Evolutionary conservation across 2,797 vertebrate genomes (phyloP), one percentile per base, ranked within the genome.

Genomic region (Anolis apletophallus): DNA sequence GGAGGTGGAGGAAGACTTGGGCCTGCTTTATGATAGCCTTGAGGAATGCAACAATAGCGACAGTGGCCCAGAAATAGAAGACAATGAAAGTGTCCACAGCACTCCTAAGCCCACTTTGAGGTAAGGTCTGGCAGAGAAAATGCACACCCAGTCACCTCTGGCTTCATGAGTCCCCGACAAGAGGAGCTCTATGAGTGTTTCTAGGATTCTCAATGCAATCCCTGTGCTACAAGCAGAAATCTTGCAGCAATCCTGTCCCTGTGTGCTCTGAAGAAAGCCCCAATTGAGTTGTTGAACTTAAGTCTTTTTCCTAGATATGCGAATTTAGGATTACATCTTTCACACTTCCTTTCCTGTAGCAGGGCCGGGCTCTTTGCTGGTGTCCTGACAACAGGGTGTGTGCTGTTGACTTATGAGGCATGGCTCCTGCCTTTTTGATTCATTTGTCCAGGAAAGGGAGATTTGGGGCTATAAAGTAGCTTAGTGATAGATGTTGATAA

Each of bases 41-140:
- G 98, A 99, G 94, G 98, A 99, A 96, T 99, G 99, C 95, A 99
- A 99, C 95, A 98, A 98, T 92, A 99, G 98, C 6, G 98, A 99
- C 97, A 99, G 98, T 0, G 98, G 98, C n/a, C 98, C 98, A 0
- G 98, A 99, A 93, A 98, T 99, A 92, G 98, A 99, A 89, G 98
- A 99, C 95, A 99, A 97, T 0, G 98, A 99, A 95, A 99, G 98
- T 88, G 98, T 99, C 95, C 97, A 98, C 85, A 99, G 98, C 95
- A 99, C 98, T 0, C 98, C 98, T 23, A 99, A 99, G 95, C 98
- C 98, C 61, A 99, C 95, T 0, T 71, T 95, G 81, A 94, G 95
- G 95, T 95, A 92, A 89, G 85, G 96, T 85, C 94, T 96, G 74
- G 46, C 85, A 95, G 93, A 93, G 95, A 82, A 92, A 85, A 40